Evolutionary conservation across 2,797 vertebrate genomes (phyloP), one percentile per base, ranked within the genome.

Genomic region (Hydrophis major): DNA sequence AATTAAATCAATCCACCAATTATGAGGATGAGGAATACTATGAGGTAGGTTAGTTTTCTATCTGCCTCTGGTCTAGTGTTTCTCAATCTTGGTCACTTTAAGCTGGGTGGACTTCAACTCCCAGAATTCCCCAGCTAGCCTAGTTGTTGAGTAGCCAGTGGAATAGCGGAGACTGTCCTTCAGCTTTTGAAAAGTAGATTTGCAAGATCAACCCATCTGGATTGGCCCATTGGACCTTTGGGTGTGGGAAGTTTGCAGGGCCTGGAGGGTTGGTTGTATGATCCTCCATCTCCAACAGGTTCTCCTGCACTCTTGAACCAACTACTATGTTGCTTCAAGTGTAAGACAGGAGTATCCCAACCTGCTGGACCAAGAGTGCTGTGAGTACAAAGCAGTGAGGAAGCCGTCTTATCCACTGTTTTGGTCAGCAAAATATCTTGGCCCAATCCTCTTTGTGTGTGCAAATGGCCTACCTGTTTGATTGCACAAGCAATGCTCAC

Each of bases 61-160:
- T 4, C 27, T 63, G 61, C 0, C 3, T 37, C 18, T 27, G 11
- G 12, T 50, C n/a, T 1, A 37, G n/a, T 18, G 6, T 74, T 74
- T 37, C 66, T 74, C 16, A 37, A 18, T n/a, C 5, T 37, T 18
- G n/a, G 66, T 28, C 16, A 7, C n/a, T 74, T 74, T 16, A 3
- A 74, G 16, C n/a, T 74, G n/a, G 7, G 14, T 18, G 66, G 66
- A 37, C 14, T 32, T 74, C 66, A 74, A 3, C 66, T 32, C 66
- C 66, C n/a, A 74, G 66, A 74, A 74, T 74, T 37, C 66, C n/a
- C 66, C 66, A 37, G 66, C n/a, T 28, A 74, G n/a, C 66, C n/a
- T 69, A 32, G n/a, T 4, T 0, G 4, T n/a, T n/a, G 86, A 7
- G 3, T 4, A 18, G 86, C 25, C 27, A 57, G 0, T 2, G 4